A percentile compares a stretch with the other conserved stretches of the same genome.
phyloP scores from a whole-genome alignment of 2,888 invertebrate species.

The Leptothorax acervorum region DNA sequence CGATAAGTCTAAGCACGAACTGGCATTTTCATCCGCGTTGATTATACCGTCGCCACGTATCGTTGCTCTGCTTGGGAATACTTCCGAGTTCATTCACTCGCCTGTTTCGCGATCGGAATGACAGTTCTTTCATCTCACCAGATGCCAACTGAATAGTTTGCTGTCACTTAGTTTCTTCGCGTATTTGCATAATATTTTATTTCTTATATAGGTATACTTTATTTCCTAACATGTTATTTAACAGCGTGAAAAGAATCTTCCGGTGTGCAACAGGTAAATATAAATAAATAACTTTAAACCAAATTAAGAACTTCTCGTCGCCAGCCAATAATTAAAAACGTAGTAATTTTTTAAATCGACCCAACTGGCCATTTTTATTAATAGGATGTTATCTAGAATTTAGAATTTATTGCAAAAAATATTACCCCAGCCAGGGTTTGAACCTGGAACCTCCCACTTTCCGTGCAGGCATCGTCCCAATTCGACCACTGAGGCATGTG shows the following conservation, averaged over 20 bases:
- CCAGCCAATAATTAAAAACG: no score
- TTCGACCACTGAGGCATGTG: no score
- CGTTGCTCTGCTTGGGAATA: constrained; percentile 26
- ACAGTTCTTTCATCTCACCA: constrained; percentile 23
- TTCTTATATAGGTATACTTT: not conserved
- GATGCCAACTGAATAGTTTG: not conserved
- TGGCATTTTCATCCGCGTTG: constrained; percentile 47
- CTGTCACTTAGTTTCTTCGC: not conserved
- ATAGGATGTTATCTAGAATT: no score
- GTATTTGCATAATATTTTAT: not conserved
- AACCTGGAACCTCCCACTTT: no score
- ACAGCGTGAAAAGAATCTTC: not conserved
- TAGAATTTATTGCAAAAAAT: no score
- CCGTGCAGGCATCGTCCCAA: no score
- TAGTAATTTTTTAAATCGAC: no score
- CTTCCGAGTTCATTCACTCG: constrained; percentile 40
- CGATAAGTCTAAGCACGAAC: constrained; percentile 27
- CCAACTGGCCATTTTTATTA: no score
- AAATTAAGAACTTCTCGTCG: no score
- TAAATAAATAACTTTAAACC: not conserved
- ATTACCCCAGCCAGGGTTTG: no score
- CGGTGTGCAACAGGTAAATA: not conserved
- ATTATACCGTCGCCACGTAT: constrained; percentile 21
- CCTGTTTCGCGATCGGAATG: not conserved
- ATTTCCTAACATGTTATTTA: not conserved